Percentiles rank a stretch among this genome's conserved stretches.
phyloP scores from a whole-genome alignment of 2,888 invertebrate species.

The Sminthurinus aureus region DNA sequence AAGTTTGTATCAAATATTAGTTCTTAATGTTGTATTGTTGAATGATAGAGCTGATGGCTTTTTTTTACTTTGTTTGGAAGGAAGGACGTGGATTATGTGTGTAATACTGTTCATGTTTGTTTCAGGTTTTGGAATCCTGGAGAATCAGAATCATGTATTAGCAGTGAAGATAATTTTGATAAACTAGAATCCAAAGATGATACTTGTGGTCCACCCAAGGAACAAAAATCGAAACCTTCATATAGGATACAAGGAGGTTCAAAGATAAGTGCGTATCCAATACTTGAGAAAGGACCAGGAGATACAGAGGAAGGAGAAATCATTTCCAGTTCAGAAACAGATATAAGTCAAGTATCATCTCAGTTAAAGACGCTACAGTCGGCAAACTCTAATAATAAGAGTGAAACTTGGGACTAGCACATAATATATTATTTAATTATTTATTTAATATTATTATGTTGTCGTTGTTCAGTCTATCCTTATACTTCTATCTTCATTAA shows the following conservation, averaged over 20 bases:
- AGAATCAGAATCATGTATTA: background rate
- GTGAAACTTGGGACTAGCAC: background rate
- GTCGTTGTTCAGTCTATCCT: background rate
- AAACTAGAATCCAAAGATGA: background rate
- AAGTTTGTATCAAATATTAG: background rate
- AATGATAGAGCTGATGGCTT: background rate
- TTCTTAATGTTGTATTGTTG: background rate
- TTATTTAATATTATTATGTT: background rate
- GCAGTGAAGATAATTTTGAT: slow-evolving; percentile 11
- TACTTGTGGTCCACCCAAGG: background rate
- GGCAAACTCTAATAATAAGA: background rate
- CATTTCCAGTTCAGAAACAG: slow-evolving; percentile 16
- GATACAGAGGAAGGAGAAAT: slow-evolving; percentile 21
- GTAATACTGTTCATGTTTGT: background rate
- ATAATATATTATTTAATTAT: background rate
- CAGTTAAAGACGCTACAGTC: background rate
- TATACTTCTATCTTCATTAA: background rate
- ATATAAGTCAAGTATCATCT: background rate
- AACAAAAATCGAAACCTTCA: background rate
- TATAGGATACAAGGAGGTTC: background rate
- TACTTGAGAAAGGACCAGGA: no score
- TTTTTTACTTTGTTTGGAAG: background rate
- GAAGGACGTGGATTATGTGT: background rate
- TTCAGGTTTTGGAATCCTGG: slow-evolving; percentile 12
- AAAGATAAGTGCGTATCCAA: background rate